Percentiles rank a stretch among this genome's conserved stretches.
Conservation (phyloP, 2,888 invertebrate genomes). For the Nomada goodeniana region DNA sequence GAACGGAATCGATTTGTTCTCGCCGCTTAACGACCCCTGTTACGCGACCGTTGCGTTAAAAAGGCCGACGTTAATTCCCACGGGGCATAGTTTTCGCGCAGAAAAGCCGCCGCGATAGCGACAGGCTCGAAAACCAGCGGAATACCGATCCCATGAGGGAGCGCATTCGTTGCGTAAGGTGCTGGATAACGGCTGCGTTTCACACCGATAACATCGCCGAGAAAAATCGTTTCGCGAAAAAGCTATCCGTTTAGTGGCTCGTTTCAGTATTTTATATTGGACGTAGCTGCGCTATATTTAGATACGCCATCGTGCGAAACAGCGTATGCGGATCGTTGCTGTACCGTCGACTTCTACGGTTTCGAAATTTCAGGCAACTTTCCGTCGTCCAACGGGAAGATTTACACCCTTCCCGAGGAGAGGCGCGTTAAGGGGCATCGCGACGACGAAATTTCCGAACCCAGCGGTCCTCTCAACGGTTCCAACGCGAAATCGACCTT, state of each 20-base stretch:
- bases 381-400: background rate
- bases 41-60: slow-evolving; percentile 11
- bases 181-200: slow-evolving; percentile 42
- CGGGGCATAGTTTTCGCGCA: background rate
- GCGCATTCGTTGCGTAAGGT: slow-evolving; percentile 42
- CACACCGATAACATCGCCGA: slow-evolving; percentile 46
- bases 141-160: slow-evolving; percentile 40
- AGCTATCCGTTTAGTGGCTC: slow-evolving; percentile 11
- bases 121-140: slow-evolving; percentile 12
- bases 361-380: too few relatives aligned
- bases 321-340: background rate
- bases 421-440: background rate
- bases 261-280: slow-evolving; percentile 7
- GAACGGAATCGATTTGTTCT: slow-evolving; percentile 30
- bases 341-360: background rate
- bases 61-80: slow-evolving; percentile 32
- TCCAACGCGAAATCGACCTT: slow-evolving; percentile 8
- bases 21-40: slow-evolving; percentile 16
- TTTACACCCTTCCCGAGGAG: background rate
- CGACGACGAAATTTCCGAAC: background rate
- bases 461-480: background rate
- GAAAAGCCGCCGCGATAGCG: background rate
- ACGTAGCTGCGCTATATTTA: background rate
- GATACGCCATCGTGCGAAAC: background rate
- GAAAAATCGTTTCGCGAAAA: slow-evolving; percentile 36